phyloP scores from a whole-genome alignment of 64 coral and sea anemone genomes.

The Stichodactyla mertensii region DNA sequence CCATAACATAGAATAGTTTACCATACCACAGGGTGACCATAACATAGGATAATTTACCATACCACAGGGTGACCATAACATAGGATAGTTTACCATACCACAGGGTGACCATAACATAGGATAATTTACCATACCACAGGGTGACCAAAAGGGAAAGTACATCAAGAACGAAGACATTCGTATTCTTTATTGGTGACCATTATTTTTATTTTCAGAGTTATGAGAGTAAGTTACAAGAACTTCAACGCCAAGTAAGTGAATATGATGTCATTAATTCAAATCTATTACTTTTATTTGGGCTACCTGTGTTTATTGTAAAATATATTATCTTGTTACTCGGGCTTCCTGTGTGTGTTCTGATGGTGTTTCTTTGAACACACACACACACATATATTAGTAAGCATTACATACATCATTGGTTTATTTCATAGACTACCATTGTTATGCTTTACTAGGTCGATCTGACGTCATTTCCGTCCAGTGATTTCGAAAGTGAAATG shows the following conservation, averaged over 20 bases:
- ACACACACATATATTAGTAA: too few relatives aligned
- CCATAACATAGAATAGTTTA: too few relatives aligned
- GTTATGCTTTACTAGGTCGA: slow-evolving; percentile 31
- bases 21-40: too few relatives aligned
- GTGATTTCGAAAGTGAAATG: slow-evolving; percentile 88
- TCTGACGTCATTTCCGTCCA: slow-evolving; percentile 79
- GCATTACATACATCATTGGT: too few relatives aligned
- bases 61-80: not conserved
- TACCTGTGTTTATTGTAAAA: not conserved
- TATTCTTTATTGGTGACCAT: not conserved
- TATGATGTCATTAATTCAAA: not conserved
- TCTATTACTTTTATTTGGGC: not conserved
- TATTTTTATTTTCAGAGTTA: slow-evolving; percentile 52
- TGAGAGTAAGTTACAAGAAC: slow-evolving; percentile 67
- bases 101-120: too few relatives aligned
- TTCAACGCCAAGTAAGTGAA: slow-evolving; percentile 67
- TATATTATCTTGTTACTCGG: not conserved
- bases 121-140: not conserved
- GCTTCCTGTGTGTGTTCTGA: too few relatives aligned
- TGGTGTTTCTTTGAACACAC: too few relatives aligned
- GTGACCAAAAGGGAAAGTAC: not conserved
- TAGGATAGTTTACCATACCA: too few relatives aligned
- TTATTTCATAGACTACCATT: not conserved
- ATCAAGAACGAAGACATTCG: not conserved
- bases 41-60: not conserved